Base-by-base conservation (phyloP, 2,113 vertebrate species). In the Stictonetta naevosa region DNA sequence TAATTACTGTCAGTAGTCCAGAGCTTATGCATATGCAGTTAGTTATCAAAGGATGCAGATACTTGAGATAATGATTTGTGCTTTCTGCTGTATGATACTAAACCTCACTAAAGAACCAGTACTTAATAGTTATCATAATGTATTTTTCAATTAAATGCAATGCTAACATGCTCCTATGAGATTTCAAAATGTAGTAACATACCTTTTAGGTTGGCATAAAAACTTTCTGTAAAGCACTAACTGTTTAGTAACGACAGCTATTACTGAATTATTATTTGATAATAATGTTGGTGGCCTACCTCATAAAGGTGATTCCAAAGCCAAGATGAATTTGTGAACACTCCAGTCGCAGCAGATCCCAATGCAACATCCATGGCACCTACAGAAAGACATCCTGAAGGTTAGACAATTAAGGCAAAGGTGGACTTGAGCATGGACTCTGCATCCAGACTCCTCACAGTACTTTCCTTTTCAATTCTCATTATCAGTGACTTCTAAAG, bases 261-360 rank as follows among this genome's bases (percentile, higher is more conserved):
- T 62, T 36, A 83, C n/a, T 66, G 55, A 74, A 42, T 50, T 52
- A 17, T 14, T 50, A 55, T 55, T 86, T 46, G 76, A 36, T 34
- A 58, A 36, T 40, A 55, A 68, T 2, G 8, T 28, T 42, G 44
- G 28, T 34, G 17, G 17, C 44, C 40, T 92, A 98, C 98, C 97
- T 98, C 97, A 79, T 97, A 98, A 11, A 99, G 98, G 86, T 98
- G 98, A 90, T 97, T 97, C 99, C 99, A 99, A 72, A 99, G 98
- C 99, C 99, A 99, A 81, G 99, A 97, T 13, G 99, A 99, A 93
- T 99, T 99, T 73, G 99, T 99, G 77, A 99, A 99, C 48, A 99
- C 99, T 21, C 99, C 99, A 48, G 99, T 97, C 1, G 99, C 99
- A 66, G 98, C 99, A 55, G 99, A 99, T 33, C 99, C 99, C 76